These are phyloP conservation scores for Rhorus exstirpatorius DNA, from an alignment of 2,888 invertebrate species.

Conservation along the genomic window DNA sequence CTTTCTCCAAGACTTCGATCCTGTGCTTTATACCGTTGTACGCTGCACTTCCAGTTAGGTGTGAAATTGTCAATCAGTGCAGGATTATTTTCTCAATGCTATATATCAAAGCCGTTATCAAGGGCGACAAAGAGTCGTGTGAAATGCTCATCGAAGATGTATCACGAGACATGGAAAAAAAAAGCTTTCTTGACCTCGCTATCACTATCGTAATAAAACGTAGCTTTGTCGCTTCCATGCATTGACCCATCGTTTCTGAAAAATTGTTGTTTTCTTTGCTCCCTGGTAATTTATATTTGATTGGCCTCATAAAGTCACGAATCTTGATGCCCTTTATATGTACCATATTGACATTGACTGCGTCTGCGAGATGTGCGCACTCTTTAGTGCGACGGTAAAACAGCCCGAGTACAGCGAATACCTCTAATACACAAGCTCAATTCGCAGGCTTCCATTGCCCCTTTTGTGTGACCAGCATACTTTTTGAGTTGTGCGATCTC, in stretches of 20 bases:
- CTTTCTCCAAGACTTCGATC: not conserved
- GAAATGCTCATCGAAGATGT: not conserved
- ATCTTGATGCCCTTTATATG: too few relatives aligned
- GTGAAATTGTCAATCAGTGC: slow-evolving; percentile 43
- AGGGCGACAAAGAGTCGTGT: not conserved
- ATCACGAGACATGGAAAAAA: not conserved
- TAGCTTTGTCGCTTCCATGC: too few relatives aligned
- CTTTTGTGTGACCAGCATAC: not conserved
- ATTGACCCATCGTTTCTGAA: too few relatives aligned
- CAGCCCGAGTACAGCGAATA: too few relatives aligned
- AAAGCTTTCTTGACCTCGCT: not conserved
- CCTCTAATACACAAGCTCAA: too few relatives aligned
- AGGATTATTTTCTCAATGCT: slow-evolving; percentile 35
- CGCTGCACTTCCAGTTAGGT: slow-evolving; percentile 28
- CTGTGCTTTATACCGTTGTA: not conserved
- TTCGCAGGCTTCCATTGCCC: not conserved
- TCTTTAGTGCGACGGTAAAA: too few relatives aligned
- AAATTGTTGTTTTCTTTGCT: too few relatives aligned
- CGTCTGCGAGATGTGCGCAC: too few relatives aligned
- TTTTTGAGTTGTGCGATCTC: not conserved
- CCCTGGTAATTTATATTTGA: too few relatives aligned
- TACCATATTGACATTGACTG: too few relatives aligned
- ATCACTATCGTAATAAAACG: not conserved
- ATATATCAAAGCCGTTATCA: slow-evolving; percentile 12
- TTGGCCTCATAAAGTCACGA: too few relatives aligned